Base-by-base conservation (phyloP, 1,140 invertebrate species). In the Trinorchestia longiramus region DNA sequence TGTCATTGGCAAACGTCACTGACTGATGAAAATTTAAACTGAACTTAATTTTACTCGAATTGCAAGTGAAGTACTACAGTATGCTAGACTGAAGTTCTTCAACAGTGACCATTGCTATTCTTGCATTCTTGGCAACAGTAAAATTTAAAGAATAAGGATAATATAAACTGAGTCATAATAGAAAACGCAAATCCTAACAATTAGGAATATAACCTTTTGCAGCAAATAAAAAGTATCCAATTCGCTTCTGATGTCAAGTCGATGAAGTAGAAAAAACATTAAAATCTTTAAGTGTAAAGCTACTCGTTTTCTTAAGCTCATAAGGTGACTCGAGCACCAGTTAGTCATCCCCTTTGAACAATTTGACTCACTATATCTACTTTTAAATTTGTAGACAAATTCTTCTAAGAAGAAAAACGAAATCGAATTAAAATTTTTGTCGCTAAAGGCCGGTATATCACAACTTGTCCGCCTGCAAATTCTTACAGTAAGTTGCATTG, bases 1-100 rank as follows among this genome's bases (percentile, higher is more conserved):
- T 98, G 98, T 43, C n/a, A 43, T 90, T 15, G 36, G 28, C n/a
- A 90, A 42, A 90, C 36, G 4, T 90, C 36, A 90, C 36, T 90
- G 15, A 90, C 4, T 11, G 15, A 36, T 77, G 36, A 11, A 11
- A 77, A 77, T 77, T 15, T 77, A 3, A 77, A 77, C 8, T 77
- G 36, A 3, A 36, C 28, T 19, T 53, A 77, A 77, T 36, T 23
- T 36, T 77, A 11, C 11, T 1, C 62, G 15, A 11, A 77, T 77
- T 77, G 15, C 8, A 36, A 77, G 62, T 77, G 62, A 77, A 36
- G 1, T 36, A 36, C 36, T 77, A 77, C 62, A 19, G 28, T 19
- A 36, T 28, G 62, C 28, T 77, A 23, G 62, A 1, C 62, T 11
- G 1, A 11, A 36, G 62, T 77, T 77, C 8, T 23, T 15, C 36